phyloP scores from a whole-genome alignment of 1,140 invertebrate species.

The Drosophila hydei region DNA sequence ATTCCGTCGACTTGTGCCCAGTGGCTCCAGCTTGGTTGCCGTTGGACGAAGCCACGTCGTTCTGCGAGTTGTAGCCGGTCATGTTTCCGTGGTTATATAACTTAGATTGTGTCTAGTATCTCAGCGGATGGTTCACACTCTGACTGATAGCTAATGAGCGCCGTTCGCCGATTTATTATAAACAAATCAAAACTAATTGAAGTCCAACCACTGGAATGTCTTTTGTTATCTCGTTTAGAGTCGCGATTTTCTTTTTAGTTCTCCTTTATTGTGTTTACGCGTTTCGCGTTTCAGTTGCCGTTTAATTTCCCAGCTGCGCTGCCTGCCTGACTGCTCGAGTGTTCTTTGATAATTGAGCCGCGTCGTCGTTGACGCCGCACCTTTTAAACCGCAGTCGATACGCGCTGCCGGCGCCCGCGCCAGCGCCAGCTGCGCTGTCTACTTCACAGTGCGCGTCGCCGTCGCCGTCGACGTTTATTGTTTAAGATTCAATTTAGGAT shows the following conservation, averaged over 20 bases:
- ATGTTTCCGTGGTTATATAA: constrained; percentile 40
- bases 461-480: constrained; percentile 46
- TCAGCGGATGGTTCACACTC: too few species aligned
- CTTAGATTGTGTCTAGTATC: background rate
- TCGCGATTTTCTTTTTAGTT: constrained; percentile 5
- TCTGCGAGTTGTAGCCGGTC: constrained; percentile 65
- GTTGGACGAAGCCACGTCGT: constrained; percentile 61
- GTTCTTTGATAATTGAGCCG: constrained; percentile 56
- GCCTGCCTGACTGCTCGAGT: constrained; percentile 53
- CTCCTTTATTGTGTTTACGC: constrained; percentile 29
- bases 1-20: constrained; percentile 38
- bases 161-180: constrained; percentile 13
- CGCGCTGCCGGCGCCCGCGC: too few species aligned
- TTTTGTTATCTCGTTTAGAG: constrained; percentile 61
- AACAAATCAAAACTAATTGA: constrained; percentile 55
- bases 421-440: background rate
- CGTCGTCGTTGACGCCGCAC: constrained; percentile 12
- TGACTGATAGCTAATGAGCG: constrained; percentile 11
- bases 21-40: constrained; percentile 35
- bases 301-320: constrained; percentile 20
- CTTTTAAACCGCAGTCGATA: constrained; percentile 51
- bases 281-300: constrained; percentile 28
- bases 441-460: background rate
- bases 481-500: constrained; percentile 71
- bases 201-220: constrained; percentile 34